phyloP scores from a whole-genome alignment of 2,888 invertebrate genomes.

The Podotricha telesiphe region DNA sequence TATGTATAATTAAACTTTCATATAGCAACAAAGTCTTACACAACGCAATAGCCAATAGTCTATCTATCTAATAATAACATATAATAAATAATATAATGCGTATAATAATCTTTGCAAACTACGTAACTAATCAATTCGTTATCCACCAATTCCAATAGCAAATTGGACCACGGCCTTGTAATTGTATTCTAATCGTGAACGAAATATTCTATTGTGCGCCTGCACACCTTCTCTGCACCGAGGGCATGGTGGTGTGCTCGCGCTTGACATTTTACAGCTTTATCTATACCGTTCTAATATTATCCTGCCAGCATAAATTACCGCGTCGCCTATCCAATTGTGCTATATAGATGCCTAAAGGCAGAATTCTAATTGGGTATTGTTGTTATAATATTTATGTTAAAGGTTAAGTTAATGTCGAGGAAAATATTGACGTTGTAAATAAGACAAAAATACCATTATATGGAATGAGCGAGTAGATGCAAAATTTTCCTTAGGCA shows the following conservation, averaged over 20 bases:
- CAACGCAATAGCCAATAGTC: not conserved
- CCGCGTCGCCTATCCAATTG: slow-evolving; percentile 45
- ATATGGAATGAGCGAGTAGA: not conserved
- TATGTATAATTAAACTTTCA: not conserved
- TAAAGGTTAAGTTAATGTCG: slow-evolving; percentile 39
- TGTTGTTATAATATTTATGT: slow-evolving; percentile 42
- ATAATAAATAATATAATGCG: not conserved
- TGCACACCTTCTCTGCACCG: slow-evolving; percentile 54
- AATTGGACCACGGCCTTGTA: slow-evolving; percentile 63
- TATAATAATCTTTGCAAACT: slow-evolving; percentile 21
- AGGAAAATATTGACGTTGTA: slow-evolving; percentile 31
- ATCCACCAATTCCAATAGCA: slow-evolving; percentile 44
- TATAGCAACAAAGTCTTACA: not conserved
- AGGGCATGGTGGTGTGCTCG: slow-evolving; percentile 45
- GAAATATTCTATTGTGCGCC: slow-evolving; percentile 69
- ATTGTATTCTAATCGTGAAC: slow-evolving; percentile 72
- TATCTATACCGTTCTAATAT: slow-evolving; percentile 47
- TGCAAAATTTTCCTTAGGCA: not conserved
- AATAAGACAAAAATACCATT: slow-evolving; percentile 13
- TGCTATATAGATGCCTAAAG: slow-evolving; percentile 43
- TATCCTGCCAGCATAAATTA: slow-evolving; percentile 51
- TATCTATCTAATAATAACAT: slow-evolving; percentile 12
- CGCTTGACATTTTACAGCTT: slow-evolving; percentile 50
- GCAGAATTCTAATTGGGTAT: slow-evolving; percentile 44
- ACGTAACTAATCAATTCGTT: slow-evolving; percentile 34